Evolutionary conservation across 2,888 invertebrate genomes (phyloP).

Genomic region (Chrysolina oricalcia): DNA sequence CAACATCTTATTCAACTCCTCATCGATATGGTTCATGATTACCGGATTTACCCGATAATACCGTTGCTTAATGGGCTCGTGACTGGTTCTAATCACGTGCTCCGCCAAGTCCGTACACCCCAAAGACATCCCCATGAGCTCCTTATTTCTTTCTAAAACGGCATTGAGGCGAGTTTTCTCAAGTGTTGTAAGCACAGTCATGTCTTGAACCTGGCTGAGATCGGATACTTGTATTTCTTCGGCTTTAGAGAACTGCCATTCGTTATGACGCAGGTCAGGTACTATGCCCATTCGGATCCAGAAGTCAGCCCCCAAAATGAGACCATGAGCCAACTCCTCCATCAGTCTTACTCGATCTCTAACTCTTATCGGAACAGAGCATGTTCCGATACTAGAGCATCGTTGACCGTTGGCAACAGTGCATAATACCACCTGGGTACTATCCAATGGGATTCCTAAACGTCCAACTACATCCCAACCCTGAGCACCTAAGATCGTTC

Average conservation of each 20-base stretch:
- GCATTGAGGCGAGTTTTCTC: neutral
- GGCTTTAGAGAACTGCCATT: neutral
- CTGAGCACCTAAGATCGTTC: slow-evolving; percentile 2
- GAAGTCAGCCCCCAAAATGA: neutral
- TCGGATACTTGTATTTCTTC: neutral
- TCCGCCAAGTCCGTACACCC: no score
- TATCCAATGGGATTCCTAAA: neutral
- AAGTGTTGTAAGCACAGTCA: neutral
- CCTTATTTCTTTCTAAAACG: neutral
- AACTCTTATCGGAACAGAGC: no score
- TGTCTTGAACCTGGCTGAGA: neutral
- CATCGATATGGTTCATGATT: no score
- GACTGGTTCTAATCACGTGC: no score
- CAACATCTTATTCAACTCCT: neutral
- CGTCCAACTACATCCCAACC: neutral
- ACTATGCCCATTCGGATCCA: neutral
- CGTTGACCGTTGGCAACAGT: neutral
- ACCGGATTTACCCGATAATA: no score
- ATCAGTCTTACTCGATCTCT: neutral
- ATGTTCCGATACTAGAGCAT: neutral
- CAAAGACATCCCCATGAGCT: neutral
- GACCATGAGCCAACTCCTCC: neutral
- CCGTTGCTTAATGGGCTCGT: no score
- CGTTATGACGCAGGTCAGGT: neutral
- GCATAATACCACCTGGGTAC: neutral